Base-by-base conservation (phyloP, 2,888 invertebrate genomes). In the Drosophila cognata region DNA sequence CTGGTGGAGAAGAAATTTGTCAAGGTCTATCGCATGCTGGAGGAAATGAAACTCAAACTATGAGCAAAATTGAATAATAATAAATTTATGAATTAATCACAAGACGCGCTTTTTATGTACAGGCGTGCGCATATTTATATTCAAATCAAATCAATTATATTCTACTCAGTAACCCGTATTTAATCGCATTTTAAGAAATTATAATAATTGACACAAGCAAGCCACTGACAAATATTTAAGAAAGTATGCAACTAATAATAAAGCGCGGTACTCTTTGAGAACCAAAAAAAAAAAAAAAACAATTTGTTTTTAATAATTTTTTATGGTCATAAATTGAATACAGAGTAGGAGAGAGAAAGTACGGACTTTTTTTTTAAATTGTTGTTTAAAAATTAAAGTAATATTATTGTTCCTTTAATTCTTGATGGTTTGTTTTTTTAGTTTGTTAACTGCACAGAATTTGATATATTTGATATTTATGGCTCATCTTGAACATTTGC, bases 1-100 rank as follows among this genome's bases (percentile, higher is more conserved):
- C 65, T 88, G 29, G 90, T 92, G 18, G 92, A 92, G 53, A 91
- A 87, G 76, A 92, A 92, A 67, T 92, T 92, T 57, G 65, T 91
- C 18, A 92, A 91, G 53, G 88, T 92, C 60, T 93, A 91, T 68
- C 91, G 92, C 13, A 79, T 92, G 81, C 64, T 92, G 41, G 92
- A 93, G 33, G 92, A 92, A 71, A 90, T 92, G 74, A 93, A 93
- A 72, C 71, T 89, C 70, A 89, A 84, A 41, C 73, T 92, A 38
- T 92, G 77, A 77, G 29, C 35, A 7, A 36, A 53, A 43, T 0
- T 31, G 35, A 38, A 18, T 21, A n/a, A 28, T 52, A 41, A 41
- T 50, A 51, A 28, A 59, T 63, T 29, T 35, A 21, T 21, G 33
- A 33, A 33, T n/a, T 51, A 71, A 65, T 59, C 53, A 55, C 16